phyloP scores from a whole-genome alignment of 2,113 vertebrate species.

The Catagonus wagneri region DNA sequence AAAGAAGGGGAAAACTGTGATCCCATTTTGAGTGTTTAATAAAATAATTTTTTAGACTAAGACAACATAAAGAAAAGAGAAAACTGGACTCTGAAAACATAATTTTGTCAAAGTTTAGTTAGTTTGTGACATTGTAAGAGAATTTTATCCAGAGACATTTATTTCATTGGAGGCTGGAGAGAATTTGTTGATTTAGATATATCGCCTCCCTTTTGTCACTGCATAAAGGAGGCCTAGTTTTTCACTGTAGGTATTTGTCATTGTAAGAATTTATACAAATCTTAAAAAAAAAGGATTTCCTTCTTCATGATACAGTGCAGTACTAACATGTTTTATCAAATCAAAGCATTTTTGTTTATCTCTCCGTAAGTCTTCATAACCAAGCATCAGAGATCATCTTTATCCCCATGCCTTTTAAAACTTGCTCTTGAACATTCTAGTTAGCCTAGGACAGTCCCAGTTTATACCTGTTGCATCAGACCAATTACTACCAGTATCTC shows the following conservation, averaged over 20 bases:
- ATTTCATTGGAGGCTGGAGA: not conserved
- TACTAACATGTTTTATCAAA: not conserved
- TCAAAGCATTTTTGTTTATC: not conserved
- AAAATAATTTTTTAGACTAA: not conserved
- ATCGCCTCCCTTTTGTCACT: not conserved
- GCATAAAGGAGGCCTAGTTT: not conserved
- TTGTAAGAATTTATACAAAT: not conserved
- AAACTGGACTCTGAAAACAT: not conserved
- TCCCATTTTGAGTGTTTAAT: not conserved
- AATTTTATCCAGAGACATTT: not conserved
- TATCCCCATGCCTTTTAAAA: not conserved
- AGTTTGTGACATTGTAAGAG: not conserved
- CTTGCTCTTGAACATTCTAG: not conserved
- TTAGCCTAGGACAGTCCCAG: not conserved
- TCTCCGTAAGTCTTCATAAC: not conserved
- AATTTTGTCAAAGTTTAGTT: not conserved
- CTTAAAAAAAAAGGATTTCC: not conserved
- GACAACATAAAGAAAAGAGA: not conserved
- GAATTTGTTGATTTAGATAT: not conserved
- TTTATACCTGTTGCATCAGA: not conserved
- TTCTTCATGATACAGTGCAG: not conserved
- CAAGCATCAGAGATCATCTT: not conserved
- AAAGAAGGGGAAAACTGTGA: not conserved
- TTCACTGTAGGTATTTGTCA: not conserved
- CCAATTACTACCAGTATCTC: not conserved